A percentile compares a stretch with the other conserved stretches of the same genome.
These are phyloP conservation scores for Myocastor coypus DNA, from an alignment of 2,113 vertebrate species.

Conservation along the genomic window DNA sequence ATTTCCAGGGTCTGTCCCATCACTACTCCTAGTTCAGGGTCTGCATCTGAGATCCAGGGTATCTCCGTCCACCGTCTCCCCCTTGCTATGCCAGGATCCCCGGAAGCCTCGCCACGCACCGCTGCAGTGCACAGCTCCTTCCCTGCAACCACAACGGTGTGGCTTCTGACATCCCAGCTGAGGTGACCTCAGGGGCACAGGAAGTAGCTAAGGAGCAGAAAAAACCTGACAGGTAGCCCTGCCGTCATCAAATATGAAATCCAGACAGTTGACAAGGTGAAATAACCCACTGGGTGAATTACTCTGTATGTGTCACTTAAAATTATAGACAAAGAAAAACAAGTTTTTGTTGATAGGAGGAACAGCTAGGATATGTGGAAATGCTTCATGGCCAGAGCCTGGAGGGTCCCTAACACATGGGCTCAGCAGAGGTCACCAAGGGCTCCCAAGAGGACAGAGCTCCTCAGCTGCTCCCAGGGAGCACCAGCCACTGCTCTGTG, in stretches of 20 bases:
- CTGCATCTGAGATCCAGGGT: not conserved
- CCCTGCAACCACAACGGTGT: not conserved
- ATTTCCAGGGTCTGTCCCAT: not conserved
- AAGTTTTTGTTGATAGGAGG: not conserved
- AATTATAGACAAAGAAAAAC: not conserved
- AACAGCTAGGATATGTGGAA: not conserved
- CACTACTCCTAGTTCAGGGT: not conserved
- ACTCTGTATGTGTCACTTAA: not conserved
- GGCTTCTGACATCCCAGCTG: not conserved
- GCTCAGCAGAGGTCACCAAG: no score
- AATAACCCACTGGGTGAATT: not conserved
- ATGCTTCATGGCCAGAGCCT: no score
- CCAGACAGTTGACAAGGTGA: not conserved
- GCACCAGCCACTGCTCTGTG: no score
- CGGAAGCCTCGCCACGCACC: no score
- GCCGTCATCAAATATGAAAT: not conserved
- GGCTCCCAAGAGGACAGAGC: no score
- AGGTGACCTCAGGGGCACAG: not conserved
- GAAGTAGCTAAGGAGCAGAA: not conserved
- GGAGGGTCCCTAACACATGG: not conserved
- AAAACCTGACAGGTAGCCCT: not conserved
- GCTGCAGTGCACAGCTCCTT: no score
- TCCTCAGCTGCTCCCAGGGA: not conserved
- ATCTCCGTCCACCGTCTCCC: not conserved
- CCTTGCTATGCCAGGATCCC: not conserved